Percentiles rank a stretch among this genome's conserved stretches.
Evolutionary conservation across 2,888 invertebrate species (phyloP).

Genomic region (Pristionchus entomophagus): DNA sequence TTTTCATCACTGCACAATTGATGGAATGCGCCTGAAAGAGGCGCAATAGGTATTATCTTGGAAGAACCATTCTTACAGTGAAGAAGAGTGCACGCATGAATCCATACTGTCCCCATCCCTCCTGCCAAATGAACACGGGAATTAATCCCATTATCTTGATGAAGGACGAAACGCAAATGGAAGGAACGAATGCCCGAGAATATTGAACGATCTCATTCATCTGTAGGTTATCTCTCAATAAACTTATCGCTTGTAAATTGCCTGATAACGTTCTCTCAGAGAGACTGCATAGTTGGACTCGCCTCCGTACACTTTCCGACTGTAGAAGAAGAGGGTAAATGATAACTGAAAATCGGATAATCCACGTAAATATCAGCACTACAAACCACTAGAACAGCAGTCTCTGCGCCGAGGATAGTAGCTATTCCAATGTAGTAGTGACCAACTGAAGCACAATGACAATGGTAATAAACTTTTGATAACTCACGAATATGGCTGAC

Average conservation of each 20-base stretch:
- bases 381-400: not conserved
- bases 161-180: not conserved
- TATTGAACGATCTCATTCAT: constrained; percentile 11
- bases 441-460: not conserved
- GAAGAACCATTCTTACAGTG: not conserved
- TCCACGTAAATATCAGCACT: not conserved
- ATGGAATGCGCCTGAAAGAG: not conserved
- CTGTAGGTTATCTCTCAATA: too few relatives aligned
- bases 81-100: constrained; percentile 4
- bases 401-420: not conserved
- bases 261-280: not conserved
- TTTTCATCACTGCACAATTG: too few relatives aligned
- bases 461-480: not conserved
- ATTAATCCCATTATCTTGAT: not conserved
- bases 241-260: too few relatives aligned
- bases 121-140: not conserved
- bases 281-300: not conserved
- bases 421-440: not conserved
- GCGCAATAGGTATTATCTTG: not conserved
- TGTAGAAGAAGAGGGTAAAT: not conserved
- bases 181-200: constrained; percentile 5
- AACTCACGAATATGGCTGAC: not conserved
- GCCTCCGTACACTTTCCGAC: not conserved
- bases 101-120: constrained; percentile 15
- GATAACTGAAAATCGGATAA: not conserved